phyloP scores from a whole-genome alignment of 2,888 invertebrate genomes.

The Lomographa bimaculata region DNA sequence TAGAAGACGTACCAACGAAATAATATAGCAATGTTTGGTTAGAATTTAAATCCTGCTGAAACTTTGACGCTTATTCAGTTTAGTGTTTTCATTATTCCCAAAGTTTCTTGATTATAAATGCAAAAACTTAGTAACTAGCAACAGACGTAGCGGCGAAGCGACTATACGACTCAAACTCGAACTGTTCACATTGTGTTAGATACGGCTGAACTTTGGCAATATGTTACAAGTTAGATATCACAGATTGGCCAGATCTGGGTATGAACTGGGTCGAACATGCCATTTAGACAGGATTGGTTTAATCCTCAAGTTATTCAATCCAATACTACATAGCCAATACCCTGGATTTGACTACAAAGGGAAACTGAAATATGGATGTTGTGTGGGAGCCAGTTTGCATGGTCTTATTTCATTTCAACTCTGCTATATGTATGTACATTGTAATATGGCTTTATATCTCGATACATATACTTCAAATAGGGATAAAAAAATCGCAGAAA shows the following conservation, averaged over 20 bases:
- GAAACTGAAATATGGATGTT: too few species aligned
- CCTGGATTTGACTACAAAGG: not conserved
- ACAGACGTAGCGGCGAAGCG: not conserved
- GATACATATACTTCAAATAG: too few species aligned
- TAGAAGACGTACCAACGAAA: too few species aligned
- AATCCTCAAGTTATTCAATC: not conserved
- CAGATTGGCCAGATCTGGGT: slow-evolving; percentile 2
- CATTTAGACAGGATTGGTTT: not conserved
- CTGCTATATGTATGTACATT: too few species aligned
- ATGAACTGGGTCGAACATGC: slow-evolving; percentile 1
- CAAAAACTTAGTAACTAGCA: slow-evolving; percentile 1
- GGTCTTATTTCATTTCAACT: too few species aligned
- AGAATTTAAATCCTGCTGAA: too few species aligned
- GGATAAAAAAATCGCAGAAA: too few species aligned
- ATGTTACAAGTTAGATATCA: slow-evolving; percentile 10
- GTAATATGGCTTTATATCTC: too few species aligned
- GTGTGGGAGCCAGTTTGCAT: too few species aligned
- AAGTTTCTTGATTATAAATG: slow-evolving; percentile 1
- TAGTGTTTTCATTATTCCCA: too few species aligned
- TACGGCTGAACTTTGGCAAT: slow-evolving; percentile 7
- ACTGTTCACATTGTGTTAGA: slow-evolving; percentile 5
- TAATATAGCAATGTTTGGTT: too few species aligned
- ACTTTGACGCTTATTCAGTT: too few species aligned
- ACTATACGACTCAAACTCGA: not conserved
- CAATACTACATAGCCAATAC: not conserved